These are phyloP conservation scores for Hydropotes inermis DNA, from an alignment of 2,113 vertebrate genomes.

Conservation along the genomic window DNA sequence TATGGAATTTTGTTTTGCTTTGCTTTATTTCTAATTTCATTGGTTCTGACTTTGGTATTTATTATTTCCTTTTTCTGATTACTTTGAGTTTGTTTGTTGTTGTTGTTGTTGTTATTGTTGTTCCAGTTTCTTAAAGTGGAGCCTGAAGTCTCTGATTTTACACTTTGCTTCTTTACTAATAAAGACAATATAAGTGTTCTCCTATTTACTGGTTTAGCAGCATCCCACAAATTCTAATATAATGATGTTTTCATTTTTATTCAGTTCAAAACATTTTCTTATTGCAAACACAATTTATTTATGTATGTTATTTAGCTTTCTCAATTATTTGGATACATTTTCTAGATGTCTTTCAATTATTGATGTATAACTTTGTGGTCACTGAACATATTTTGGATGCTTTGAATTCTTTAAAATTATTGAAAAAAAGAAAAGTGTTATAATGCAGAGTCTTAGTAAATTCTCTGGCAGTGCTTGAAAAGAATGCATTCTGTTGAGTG, in stretches of 20 bases:
- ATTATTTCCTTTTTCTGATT: background rate
- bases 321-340: background rate
- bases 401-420: background rate
- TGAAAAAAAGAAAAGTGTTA: background rate
- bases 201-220: background rate
- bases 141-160: background rate
- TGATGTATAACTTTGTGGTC: background rate
- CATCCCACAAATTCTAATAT: background rate
- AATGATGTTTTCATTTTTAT: background rate
- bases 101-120: background rate
- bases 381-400: background rate
- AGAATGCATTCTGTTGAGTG: background rate
- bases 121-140: background rate
- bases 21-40: background rate
- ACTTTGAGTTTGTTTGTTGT: background rate
- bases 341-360: background rate
- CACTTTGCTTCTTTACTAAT: background rate
- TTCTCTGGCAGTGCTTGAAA: background rate
- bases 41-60: background rate
- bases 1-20: no score
- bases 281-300: background rate
- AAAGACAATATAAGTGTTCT: background rate
- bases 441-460: background rate
- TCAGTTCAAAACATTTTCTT: background rate
- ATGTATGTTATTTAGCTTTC: background rate